Conservation (phyloP, 2,888 invertebrate species). For the Nomada flava region DNA sequence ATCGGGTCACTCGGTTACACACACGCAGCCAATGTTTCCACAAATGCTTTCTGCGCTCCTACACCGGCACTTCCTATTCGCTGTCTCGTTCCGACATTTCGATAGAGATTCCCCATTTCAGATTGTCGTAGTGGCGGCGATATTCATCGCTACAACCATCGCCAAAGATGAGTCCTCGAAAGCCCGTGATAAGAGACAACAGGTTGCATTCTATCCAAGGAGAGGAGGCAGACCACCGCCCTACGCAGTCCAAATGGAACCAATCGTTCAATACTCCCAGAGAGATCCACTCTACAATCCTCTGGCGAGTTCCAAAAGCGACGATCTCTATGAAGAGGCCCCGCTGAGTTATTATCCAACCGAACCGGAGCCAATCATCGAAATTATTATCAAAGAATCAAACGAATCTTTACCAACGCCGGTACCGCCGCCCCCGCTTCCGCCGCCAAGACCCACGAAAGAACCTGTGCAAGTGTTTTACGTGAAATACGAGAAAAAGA, state of each 20-base stretch:
- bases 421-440: conserved; percentile 84
- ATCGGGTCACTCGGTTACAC: conserved; percentile 79
- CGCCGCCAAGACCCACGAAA: conserved; percentile 86
- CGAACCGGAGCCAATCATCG: conserved; percentile 95
- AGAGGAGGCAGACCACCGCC: conserved; percentile 86
- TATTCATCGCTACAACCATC: conserved; percentile 61
- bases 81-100: background rate
- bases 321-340: conserved; percentile 79
- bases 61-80: background rate
- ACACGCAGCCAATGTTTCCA: conserved; percentile 62
- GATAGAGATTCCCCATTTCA: conserved; percentile 66
- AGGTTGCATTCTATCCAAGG: conserved; percentile 75
- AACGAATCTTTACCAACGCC: conserved; percentile 91
- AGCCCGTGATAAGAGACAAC: conserved; percentile 79
- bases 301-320: conserved; percentile 85
- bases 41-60: conserved; percentile 29
- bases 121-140: conserved; percentile 67
- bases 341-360: conserved; percentile 82
- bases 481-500: conserved; percentile 94
- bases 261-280: conserved; percentile 91
- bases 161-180: conserved; percentile 75
- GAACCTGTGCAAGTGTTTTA: conserved; percentile 96
- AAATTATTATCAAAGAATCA: conserved; percentile 96
- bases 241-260: conserved; percentile 93
- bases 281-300: conserved; percentile 91